These are phyloP conservation scores for Coracopsis vasa DNA, from an alignment of 2,113 vertebrate genomes.

Conservation along the genomic window DNA sequence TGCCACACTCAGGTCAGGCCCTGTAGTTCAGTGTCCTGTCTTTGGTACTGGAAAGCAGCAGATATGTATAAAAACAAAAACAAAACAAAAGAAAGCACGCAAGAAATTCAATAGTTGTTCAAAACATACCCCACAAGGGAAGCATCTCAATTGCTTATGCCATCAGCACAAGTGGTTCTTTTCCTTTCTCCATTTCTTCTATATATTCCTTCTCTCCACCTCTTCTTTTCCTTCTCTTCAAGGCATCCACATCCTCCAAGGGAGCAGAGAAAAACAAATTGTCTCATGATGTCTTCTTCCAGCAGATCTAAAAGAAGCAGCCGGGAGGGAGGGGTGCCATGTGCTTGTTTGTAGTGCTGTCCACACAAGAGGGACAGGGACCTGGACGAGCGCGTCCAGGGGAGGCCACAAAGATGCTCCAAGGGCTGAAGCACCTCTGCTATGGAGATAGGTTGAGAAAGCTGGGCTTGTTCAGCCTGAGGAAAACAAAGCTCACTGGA, in stretches of 20 bases:
- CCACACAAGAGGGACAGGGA: background rate
- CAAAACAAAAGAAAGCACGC: background rate
- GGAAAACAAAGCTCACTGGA: background rate
- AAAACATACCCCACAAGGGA: background rate
- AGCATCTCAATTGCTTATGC: background rate
- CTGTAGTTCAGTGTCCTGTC: background rate
- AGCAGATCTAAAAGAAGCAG: background rate
- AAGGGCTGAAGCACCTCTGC: background rate
- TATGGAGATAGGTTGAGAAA: background rate
- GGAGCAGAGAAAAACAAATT: background rate
- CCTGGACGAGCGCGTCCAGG: background rate
- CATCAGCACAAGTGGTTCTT: background rate
- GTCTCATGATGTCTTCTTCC: background rate
- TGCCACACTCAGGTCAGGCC: background rate
- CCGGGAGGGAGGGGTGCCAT: background rate
- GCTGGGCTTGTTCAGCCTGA: background rate
- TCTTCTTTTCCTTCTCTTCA: background rate
- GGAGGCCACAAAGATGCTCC: background rate
- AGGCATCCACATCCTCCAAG: background rate
- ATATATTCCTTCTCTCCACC: background rate
- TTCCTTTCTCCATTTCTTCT: background rate
- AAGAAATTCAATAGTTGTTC: background rate
- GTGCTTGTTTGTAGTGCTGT: accelerated
- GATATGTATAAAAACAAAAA: background rate
- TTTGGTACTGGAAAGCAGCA: background rate